Evolutionary conservation across 2,797 vertebrate species (phyloP).

Genomic region (Fratercula arctica): DNA sequence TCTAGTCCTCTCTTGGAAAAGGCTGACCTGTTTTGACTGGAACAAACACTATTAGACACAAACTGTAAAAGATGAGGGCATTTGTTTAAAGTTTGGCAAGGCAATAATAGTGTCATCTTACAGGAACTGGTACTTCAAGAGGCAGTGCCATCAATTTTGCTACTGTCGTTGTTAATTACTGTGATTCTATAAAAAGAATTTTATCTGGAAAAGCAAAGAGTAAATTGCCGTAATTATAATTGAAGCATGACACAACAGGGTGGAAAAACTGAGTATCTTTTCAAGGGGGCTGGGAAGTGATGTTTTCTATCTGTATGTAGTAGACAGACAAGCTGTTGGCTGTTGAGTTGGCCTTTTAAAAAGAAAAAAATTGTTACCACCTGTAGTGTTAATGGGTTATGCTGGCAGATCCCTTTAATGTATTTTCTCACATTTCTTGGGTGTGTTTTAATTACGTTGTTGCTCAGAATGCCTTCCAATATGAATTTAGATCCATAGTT

Average conservation of each 20-base stretch:
- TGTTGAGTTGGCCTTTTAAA: conserved; percentile 21
- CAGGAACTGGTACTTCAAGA: not conserved
- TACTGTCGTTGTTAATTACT: conserved; percentile 19
- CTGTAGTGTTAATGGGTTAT: conserved; percentile 40
- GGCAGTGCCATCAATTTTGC: not conserved
- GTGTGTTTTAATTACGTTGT: not conserved
- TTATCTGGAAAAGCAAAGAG: conserved; percentile 37
- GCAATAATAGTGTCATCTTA: not conserved
- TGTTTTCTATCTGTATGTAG: conserved; percentile 13
- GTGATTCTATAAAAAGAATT: not conserved
- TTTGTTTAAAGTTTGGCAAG: not conserved
- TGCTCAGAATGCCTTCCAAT: not conserved
- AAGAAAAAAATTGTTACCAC: not conserved
- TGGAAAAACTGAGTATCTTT: conserved; percentile 5
- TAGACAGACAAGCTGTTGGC: conserved; percentile 34
- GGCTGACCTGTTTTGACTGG: not conserved
- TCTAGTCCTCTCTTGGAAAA: not conserved
- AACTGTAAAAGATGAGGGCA: not conserved
- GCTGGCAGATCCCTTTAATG: not conserved
- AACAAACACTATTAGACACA: not conserved
- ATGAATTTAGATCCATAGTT: not conserved
- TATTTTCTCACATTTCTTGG: conserved; percentile 23
- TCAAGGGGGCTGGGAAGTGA: not conserved
- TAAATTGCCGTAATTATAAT: conserved; percentile 22
- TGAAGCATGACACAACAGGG: conserved; percentile 31